Conservation (phyloP, 2,797 vertebrate species). For the Gambusia yucatana region DNA sequence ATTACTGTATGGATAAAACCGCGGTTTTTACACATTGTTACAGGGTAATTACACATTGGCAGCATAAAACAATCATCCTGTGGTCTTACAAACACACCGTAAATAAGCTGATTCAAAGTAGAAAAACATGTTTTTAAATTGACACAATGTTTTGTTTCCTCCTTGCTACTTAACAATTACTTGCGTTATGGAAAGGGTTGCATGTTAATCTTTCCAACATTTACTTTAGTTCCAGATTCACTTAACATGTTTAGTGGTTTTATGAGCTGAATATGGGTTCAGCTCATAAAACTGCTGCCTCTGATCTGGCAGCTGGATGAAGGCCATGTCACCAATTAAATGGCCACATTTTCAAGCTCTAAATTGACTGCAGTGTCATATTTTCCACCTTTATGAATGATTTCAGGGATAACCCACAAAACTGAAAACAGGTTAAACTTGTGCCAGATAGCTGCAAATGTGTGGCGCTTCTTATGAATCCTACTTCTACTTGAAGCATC, state of each 20-base stretch:
- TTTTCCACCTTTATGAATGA: neutral
- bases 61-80: neutral
- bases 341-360: neutral
- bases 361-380: neutral
- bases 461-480: neutral
- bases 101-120: neutral
- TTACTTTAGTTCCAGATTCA: neutral
- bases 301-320: neutral
- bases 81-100: neutral
- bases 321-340: neutral
- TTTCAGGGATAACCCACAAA: neutral
- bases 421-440: neutral
- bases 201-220: neutral
- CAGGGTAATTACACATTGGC: neutral
- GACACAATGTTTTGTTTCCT: neutral
- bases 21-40: neutral
- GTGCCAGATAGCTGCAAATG: neutral
- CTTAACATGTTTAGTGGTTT: neutral
- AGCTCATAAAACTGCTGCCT: neutral
- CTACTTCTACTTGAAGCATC: neutral
- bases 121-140: neutral
- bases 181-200: neutral
- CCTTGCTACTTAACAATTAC: neutral
- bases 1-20: neutral
- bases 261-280: neutral